Percentiles rank a stretch among this genome's conserved stretches.
Conservation (phyloP, 2,113 vertebrate genomes). For the Steatornis caripensis region DNA sequence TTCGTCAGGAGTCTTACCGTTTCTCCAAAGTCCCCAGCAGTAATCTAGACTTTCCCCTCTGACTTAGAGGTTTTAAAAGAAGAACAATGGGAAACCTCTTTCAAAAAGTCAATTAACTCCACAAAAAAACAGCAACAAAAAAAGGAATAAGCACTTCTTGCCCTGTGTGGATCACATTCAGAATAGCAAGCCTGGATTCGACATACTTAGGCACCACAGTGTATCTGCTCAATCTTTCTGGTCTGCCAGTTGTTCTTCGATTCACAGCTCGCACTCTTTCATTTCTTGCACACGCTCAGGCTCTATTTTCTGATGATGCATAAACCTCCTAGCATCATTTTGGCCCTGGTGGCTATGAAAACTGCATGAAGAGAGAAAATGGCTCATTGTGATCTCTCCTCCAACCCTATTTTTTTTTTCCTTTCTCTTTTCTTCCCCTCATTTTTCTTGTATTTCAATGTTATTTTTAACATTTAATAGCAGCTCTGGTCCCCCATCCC, state of each 20-base stretch:
- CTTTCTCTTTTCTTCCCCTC: neutral
- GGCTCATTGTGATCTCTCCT: neutral
- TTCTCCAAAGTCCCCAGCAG: neutral
- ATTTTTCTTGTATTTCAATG: neutral
- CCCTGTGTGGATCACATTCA: neutral
- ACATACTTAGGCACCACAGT: neutral
- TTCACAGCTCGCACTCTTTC: neutral
- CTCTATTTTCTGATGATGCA: neutral
- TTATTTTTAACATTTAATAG: conserved; percentile 3
- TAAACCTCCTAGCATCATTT: neutral
- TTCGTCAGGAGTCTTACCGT: neutral
- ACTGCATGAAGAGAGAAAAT: neutral
- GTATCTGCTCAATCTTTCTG: neutral
- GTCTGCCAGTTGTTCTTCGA: neutral
- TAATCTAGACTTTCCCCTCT: neutral
- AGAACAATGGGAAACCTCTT: neutral
- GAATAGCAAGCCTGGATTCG: neutral
- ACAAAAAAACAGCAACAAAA: neutral
- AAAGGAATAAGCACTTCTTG: neutral
- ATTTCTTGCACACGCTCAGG: neutral
- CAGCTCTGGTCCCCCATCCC: neutral
- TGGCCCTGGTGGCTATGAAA: neutral
- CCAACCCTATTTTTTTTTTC: rapidly evolving
- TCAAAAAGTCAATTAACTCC: neutral
- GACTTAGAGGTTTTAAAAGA: neutral